Evolutionary conservation across 2,113 vertebrate genomes (phyloP).

Genomic region (Siniperca chuatsi): DNA sequence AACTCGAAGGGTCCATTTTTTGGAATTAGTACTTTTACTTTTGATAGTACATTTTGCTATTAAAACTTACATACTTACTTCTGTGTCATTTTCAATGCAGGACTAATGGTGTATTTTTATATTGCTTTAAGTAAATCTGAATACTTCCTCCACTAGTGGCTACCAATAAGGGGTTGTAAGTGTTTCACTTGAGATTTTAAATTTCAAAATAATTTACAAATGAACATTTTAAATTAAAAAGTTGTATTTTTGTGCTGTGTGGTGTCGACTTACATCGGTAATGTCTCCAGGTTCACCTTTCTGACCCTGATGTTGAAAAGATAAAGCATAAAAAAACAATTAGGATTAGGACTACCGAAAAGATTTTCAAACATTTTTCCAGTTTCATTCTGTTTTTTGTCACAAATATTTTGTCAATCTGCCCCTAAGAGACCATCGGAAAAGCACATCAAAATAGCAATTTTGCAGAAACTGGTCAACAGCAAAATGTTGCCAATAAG

Average conservation of each 20-base stretch:
- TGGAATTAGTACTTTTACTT: background rate
- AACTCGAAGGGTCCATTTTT: background rate
- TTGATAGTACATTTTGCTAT: background rate
- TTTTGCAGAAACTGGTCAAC: background rate
- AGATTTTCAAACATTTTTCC: background rate
- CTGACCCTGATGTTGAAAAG: conserved; percentile 85
- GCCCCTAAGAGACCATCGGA: background rate
- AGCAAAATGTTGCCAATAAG: conserved; percentile 17
- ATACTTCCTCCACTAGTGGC: background rate
- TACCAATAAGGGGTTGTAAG: no score
- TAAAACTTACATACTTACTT: background rate
- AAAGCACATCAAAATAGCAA: background rate
- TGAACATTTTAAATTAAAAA: conserved; percentile 1
- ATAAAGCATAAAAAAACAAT: conserved; percentile 42
- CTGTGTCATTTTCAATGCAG: background rate
- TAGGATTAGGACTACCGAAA: background rate
- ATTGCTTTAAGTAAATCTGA: background rate
- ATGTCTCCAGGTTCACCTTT: conserved; percentile 95
- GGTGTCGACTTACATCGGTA: conserved; percentile 86
- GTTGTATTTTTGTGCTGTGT: background rate
- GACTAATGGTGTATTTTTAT: background rate
- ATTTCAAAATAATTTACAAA: background rate
- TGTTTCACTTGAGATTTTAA: background rate
- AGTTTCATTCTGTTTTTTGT: background rate
- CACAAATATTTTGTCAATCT: background rate